Percentiles rank a stretch among this genome's conserved stretches.
Evolutionary conservation across 1,140 invertebrate genomes (phyloP).

Genomic region (Pseudobourletiella spinata): DNA sequence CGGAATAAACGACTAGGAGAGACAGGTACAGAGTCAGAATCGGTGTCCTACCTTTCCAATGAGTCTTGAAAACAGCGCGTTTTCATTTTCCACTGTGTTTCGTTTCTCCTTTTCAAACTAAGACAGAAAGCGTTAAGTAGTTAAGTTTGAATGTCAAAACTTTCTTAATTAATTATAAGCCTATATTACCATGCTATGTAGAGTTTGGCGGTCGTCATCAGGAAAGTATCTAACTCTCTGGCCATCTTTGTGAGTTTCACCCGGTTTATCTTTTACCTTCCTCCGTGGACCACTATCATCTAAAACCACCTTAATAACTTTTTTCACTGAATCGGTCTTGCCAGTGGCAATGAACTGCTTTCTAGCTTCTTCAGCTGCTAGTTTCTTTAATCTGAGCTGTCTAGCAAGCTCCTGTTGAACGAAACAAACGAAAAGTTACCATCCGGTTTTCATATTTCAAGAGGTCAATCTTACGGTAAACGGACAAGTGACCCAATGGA

Average conservation of each 20-base stretch:
- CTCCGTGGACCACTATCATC: slow-evolving; percentile 40
- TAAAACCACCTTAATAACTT: slow-evolving; percentile 47
- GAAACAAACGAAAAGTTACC: slow-evolving; percentile 6
- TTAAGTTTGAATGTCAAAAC: too few relatives aligned
- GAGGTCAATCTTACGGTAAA: too few relatives aligned
- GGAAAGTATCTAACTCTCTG: slow-evolving; percentile 73
- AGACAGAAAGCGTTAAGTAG: too few relatives aligned
- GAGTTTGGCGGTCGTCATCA: slow-evolving; percentile 80
- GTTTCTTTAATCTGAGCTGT: slow-evolving; percentile 64
- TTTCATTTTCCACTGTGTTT: slow-evolving; percentile 67
- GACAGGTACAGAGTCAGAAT: slow-evolving; percentile 15
- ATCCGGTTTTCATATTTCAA: too few relatives aligned
- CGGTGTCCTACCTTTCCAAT: slow-evolving; percentile 51
- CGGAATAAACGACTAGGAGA: slow-evolving; percentile 18
- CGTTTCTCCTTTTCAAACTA: slow-evolving; percentile 84
- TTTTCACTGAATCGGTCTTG: slow-evolving; percentile 36
- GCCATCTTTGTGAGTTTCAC: slow-evolving; percentile 62
- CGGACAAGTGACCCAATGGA: too few relatives aligned
- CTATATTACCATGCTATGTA: slow-evolving; percentile 68
- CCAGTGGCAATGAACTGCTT: slow-evolving; percentile 40
- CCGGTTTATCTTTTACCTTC: slow-evolving; percentile 46
- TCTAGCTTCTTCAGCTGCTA: slow-evolving; percentile 53
- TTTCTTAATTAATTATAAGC: too few relatives aligned
- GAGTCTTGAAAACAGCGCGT: slow-evolving; percentile 67
- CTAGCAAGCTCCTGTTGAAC: slow-evolving; percentile 48